Conservation (phyloP, 2,888 invertebrate species). For the Tetropium fuscum region DNA sequence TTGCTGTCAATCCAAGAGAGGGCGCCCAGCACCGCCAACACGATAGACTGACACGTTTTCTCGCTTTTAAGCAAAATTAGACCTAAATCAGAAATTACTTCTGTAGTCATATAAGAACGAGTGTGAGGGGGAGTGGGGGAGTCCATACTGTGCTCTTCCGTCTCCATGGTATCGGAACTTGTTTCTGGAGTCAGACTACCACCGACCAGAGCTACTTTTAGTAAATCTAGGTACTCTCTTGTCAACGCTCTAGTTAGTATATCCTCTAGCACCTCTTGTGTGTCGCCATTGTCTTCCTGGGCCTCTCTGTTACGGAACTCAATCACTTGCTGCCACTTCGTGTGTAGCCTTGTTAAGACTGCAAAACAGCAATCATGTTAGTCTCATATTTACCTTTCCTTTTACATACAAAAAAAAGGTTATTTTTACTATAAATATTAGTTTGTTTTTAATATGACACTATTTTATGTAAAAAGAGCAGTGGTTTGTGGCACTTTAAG, state of each 20-base stretch:
- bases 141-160: slow-evolving; percentile 78
- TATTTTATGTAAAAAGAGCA: no score
- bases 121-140: slow-evolving; percentile 70
- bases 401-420: no score
- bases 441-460: no score
- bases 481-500: no score
- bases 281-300: slow-evolving; percentile 82
- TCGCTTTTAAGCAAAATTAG: slow-evolving; percentile 75
- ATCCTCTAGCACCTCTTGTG: slow-evolving; percentile 87
- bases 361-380: no score
- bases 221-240: slow-evolving; percentile 87
- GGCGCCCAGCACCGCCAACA: slow-evolving; percentile 74
- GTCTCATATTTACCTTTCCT: no score
- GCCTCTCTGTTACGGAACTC: slow-evolving; percentile 82
- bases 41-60: slow-evolving; percentile 73
- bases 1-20: slow-evolving; percentile 91
- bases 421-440: no score
- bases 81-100: slow-evolving; percentile 87
- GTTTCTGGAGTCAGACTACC: slow-evolving; percentile 71
- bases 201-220: slow-evolving; percentile 81
- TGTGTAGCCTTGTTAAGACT: slow-evolving; percentile 78
- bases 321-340: slow-evolving; percentile 84
- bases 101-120: slow-evolving; percentile 69
- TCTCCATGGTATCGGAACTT: slow-evolving; percentile 72
- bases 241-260: slow-evolving; percentile 88